Base-by-base conservation (phyloP, 2,797 vertebrate genomes). In the Epinephelus malabaricus region DNA sequence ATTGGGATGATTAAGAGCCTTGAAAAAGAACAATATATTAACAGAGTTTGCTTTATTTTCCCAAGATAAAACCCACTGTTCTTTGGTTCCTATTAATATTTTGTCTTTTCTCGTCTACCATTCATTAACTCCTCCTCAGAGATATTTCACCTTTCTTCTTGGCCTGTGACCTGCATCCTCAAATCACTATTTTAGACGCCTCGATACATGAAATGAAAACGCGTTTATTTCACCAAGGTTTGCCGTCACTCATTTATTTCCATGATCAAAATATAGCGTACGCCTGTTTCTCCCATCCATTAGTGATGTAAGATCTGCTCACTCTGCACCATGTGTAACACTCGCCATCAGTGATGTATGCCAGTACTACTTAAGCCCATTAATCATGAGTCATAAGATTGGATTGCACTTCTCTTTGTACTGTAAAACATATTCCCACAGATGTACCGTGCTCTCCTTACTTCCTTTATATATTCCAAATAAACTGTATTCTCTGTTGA, bases 91-190 rank as follows among this genome's bases (percentile, higher is more conserved):
- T 59, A 9, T 68, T 71, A 30, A 49, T 53, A 9, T 56, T 43
- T 3, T 67, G 6, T 67, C 45, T 21, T 15, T 49, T 53, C 11
- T 25, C 21, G 10, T 69, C 19, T 58, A 5, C 3, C n/a, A 18
- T 21, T 81, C 46, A 56, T 34, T 30, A 54, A 47, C 69, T 61
- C 25, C 6, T 45, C 19, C n/a, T 77, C 58, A 64, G 30, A 66
- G 15, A 79, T 27, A 58, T 54, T 25, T 2, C 4, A 13, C n/a
- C 61, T 68, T 21, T 55, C 30, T 59, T 25, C 19, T 45, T 76
- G 47, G 15, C 40, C 61, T 54, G 2, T 55, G 53, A 76, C 23
- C 19, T 2, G 6, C 11, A 15, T 5, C 3, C 45, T 56, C 17
- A 18, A 34, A 19, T 60, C 54, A 50, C 43, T 6, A 3, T 40